Percentiles rank a stretch among this genome's conserved stretches.
These are phyloP conservation scores for Rissa tridactyla DNA, from an alignment of 2,113 vertebrate species.

Conservation along the genomic window DNA sequence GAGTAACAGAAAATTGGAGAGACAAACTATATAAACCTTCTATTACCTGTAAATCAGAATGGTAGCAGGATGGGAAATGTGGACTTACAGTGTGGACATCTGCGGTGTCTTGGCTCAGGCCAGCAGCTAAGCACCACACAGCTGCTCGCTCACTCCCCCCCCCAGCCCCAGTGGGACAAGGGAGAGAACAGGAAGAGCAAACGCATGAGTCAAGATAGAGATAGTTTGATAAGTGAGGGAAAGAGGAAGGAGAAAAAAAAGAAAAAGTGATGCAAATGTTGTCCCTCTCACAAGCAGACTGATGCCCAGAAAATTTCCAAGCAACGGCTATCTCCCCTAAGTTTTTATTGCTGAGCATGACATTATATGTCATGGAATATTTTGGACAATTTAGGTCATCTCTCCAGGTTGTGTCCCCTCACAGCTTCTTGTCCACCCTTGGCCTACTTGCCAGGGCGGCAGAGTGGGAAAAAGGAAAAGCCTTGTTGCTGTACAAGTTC, in stretches of 20 bases:
- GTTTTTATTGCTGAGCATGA: neutral
- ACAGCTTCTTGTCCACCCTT: neutral
- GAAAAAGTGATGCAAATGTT: neutral
- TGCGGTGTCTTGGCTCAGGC: neutral
- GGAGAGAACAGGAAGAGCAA: neutral
- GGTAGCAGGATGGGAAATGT: neutral
- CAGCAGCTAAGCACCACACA: neutral
- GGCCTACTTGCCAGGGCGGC: fast-evolving
- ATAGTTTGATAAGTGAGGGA: neutral
- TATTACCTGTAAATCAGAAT: neutral
- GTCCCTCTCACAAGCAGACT: neutral
- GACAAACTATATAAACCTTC: neutral
- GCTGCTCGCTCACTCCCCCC: neutral
- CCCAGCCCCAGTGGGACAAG: neutral
- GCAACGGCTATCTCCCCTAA: neutral
- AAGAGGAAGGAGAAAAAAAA: neutral
- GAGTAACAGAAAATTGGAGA: neutral
- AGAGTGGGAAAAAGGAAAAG: neutral
- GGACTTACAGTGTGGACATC: neutral
- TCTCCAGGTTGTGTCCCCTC: neutral
- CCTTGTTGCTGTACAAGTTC: neutral
- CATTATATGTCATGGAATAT: neutral
- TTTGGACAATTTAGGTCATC: neutral
- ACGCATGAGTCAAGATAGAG: neutral
- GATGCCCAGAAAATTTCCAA: neutral